Percentiles rank a stretch among this genome's conserved stretches.
These are phyloP conservation scores for Conus ventricosus DNA, from an alignment of 1,140 invertebrate species.

Conservation along the genomic window DNA sequence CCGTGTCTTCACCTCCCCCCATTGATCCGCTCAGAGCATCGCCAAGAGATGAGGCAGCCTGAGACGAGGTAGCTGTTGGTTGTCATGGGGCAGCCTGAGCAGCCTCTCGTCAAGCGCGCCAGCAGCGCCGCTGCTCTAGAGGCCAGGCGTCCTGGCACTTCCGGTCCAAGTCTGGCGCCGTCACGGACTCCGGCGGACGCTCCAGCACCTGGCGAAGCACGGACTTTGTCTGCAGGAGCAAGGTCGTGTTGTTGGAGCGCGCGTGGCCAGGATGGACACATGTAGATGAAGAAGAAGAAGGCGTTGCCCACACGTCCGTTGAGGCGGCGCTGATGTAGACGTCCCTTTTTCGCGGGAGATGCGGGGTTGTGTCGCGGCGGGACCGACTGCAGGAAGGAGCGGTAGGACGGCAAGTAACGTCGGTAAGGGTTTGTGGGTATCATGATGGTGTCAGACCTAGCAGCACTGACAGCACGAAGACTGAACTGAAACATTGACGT, in stretches of 20 bases:
- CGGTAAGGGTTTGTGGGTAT: too few species aligned
- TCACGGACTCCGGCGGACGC: background rate
- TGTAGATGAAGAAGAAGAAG: slow-evolving; percentile 11
- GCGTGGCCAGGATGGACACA: background rate
- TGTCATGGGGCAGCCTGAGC: background rate
- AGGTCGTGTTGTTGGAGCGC: slow-evolving; percentile 17
- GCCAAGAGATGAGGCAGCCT: background rate
- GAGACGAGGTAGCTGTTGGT: background rate
- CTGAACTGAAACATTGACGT: too few species aligned
- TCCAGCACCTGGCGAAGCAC: background rate
- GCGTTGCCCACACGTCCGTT: slow-evolving; percentile 5
- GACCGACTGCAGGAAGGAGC: background rate
- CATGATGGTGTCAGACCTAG: too few species aligned
- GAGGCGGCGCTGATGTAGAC: slow-evolving; percentile 13
- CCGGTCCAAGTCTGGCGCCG: background rate
- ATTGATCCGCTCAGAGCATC: background rate
- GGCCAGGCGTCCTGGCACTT: background rate
- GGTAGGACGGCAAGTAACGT: too few species aligned
- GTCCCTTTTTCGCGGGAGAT: background rate
- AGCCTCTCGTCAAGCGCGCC: background rate
- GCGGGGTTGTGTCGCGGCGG: background rate
- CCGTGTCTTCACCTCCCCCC: background rate
- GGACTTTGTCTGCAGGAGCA: background rate
- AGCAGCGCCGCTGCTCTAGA: background rate
- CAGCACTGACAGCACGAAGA: too few species aligned